A percentile compares a stretch with the other conserved stretches of the same genome.
These are phyloP conservation scores for Mus spicilegus DNA, from an alignment of 2,113 vertebrate genomes.

Conservation along the genomic window DNA sequence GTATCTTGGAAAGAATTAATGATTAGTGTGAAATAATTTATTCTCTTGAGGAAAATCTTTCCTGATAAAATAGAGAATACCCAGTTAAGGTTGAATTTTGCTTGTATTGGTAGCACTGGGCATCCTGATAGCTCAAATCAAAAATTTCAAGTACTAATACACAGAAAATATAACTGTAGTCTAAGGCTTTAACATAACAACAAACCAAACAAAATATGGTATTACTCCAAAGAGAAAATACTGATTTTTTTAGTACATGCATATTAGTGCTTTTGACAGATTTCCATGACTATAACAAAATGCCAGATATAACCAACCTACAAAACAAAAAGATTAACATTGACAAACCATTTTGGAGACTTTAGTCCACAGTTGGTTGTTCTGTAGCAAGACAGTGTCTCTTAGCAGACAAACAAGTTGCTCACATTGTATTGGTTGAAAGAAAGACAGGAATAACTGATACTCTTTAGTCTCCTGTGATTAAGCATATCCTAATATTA, in stretches of 20 bases:
- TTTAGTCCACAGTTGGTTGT: neutral
- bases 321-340: neutral
- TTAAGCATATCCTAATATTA: neutral
- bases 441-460: neutral
- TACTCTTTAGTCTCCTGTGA: neutral
- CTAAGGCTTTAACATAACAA: neutral
- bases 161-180: neutral
- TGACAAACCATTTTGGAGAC: neutral
- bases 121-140: neutral
- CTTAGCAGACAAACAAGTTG: neutral
- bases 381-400: no score
- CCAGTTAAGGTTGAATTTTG: neutral
- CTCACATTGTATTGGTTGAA: neutral
- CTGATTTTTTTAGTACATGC: neutral
- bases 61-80: neutral
- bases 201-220: neutral
- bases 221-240: neutral
- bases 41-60: neutral
- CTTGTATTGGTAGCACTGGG: neutral
- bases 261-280: neutral
- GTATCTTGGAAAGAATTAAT: neutral
- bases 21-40: neutral
- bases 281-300: neutral
- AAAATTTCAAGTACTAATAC: neutral
- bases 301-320: neutral